phyloP scores from a whole-genome alignment of 2,113 vertebrate species.

The Cynopterus brachyotis region DNA sequence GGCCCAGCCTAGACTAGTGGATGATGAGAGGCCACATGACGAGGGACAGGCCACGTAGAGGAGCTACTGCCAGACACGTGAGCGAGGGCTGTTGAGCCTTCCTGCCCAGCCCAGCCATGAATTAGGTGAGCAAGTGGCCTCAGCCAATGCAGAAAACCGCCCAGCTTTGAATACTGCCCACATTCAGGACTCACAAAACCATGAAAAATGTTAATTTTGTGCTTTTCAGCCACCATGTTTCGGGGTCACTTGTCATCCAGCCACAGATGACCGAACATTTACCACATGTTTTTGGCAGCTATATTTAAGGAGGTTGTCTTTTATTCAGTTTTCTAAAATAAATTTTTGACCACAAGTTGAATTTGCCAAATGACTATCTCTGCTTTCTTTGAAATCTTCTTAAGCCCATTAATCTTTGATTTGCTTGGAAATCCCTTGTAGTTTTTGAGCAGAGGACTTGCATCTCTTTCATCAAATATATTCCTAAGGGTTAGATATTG shows the following conservation, averaged over 20 bases:
- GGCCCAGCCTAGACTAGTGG: too few relatives aligned
- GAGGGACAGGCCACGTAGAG: neutral
- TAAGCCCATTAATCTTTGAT: neutral
- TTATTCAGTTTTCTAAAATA: neutral
- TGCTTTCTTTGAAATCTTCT: neutral
- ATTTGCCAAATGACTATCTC: neutral
- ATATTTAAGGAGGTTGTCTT: neutral
- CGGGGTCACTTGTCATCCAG: neutral
- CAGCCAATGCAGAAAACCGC: neutral
- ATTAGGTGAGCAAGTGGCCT: neutral
- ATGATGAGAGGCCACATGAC: neutral
- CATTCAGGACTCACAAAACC: neutral
- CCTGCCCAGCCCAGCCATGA: too few relatives aligned
- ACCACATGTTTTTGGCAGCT: neutral
- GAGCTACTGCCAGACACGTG: neutral
- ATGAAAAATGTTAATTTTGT: neutral
- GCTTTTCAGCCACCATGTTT: neutral
- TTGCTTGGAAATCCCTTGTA: neutral
- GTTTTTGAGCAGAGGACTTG: neutral
- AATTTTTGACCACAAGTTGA: neutral
- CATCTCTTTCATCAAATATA: neutral
- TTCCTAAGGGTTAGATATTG: neutral
- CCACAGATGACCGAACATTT: neutral
- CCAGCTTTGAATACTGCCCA: neutral
- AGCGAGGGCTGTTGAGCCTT: neutral